phyloP scores from a whole-genome alignment of 2,797 vertebrate genomes.

The Betta splendens region DNA sequence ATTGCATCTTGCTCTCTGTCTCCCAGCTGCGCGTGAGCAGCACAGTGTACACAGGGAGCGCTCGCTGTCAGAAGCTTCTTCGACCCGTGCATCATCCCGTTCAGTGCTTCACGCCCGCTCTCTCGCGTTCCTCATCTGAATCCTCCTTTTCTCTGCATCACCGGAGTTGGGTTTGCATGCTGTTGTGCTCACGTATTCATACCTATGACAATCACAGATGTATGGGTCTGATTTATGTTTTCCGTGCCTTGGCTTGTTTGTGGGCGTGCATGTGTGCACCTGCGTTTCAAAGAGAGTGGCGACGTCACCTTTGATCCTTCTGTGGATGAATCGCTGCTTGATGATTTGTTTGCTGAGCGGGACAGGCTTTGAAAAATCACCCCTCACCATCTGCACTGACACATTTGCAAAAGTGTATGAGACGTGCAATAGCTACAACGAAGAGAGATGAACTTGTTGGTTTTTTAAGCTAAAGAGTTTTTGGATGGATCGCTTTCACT shows the following conservation, averaged over 20 bases:
- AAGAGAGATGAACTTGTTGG: too few species aligned
- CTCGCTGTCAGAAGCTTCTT: constrained; percentile 29
- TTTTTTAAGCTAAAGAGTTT: too few species aligned
- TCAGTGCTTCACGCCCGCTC: constrained; percentile 3
- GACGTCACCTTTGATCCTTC: constrained; percentile 66
- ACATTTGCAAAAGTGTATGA: constrained; percentile 32
- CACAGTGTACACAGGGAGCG: constrained; percentile 32
- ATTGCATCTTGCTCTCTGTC: constrained; percentile 35
- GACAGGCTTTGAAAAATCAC: constrained; percentile 58
- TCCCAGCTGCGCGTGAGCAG: constrained; percentile 27
- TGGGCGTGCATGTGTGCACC: constrained; percentile 34
- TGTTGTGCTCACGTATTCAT: too few species aligned
- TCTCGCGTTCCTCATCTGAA: background rate
- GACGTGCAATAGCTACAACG: too few species aligned
- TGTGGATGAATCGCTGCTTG: constrained; percentile 50
- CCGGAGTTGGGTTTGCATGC: too few species aligned
- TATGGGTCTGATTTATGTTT: background rate
- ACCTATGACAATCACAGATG: too few species aligned
- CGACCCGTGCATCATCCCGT: constrained; percentile 10
- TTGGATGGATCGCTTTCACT: too few species aligned
- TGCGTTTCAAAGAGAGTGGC: constrained; percentile 52
- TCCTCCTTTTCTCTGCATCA: background rate
- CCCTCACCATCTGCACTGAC: constrained; percentile 31
- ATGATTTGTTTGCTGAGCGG: constrained; percentile 43
- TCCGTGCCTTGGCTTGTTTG: constrained; percentile 3